Evolutionary conservation across 2,888 invertebrate genomes (phyloP).

Genomic region (Nesidiocoris tenuis): DNA sequence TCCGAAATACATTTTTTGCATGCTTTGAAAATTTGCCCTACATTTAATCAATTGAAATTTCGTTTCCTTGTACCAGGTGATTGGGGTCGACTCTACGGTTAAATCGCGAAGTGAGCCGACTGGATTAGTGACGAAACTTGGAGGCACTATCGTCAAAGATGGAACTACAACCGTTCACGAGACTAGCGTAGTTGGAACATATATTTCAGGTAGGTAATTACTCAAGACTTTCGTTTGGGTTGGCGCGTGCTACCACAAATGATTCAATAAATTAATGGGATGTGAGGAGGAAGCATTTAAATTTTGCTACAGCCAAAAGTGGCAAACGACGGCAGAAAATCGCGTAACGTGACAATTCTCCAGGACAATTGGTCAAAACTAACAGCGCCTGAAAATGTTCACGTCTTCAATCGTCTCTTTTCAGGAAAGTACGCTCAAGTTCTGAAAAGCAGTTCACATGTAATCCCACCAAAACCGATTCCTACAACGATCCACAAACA

Average conservation of each 20-base stretch:
- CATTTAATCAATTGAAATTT: background rate
- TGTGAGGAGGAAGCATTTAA: background rate
- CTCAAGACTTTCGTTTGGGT: too few relatives aligned
- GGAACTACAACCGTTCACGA: conserved; percentile 82
- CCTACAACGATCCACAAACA: conserved; percentile 67
- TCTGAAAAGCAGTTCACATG: conserved; percentile 75
- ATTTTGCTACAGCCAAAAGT: too few relatives aligned
- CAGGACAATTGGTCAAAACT: too few relatives aligned
- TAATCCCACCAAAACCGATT: conserved; percentile 60
- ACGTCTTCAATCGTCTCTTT: too few relatives aligned
- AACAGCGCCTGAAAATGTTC: too few relatives aligned
- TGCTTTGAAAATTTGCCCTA: too few relatives aligned
- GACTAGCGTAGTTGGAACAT: conserved; percentile 86
- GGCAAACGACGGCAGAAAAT: too few relatives aligned
- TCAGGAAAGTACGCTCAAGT: conserved; percentile 74
- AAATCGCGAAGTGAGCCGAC: conserved; percentile 53
- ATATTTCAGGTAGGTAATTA: conserved; percentile 66
- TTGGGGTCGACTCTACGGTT: conserved; percentile 63
- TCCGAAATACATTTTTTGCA: too few relatives aligned
- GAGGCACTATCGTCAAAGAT: conserved; percentile 79
- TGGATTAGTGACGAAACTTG: conserved; percentile 79
- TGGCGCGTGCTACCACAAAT: too few relatives aligned
- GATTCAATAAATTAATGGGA: background rate
- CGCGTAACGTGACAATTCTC: too few relatives aligned
- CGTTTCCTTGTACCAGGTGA: conserved; percentile 54